Evolutionary conservation across 2,888 invertebrate species (phyloP), one percentile per base, ranked within the genome.

Genomic region (Eristalinus aeneus): DNA sequence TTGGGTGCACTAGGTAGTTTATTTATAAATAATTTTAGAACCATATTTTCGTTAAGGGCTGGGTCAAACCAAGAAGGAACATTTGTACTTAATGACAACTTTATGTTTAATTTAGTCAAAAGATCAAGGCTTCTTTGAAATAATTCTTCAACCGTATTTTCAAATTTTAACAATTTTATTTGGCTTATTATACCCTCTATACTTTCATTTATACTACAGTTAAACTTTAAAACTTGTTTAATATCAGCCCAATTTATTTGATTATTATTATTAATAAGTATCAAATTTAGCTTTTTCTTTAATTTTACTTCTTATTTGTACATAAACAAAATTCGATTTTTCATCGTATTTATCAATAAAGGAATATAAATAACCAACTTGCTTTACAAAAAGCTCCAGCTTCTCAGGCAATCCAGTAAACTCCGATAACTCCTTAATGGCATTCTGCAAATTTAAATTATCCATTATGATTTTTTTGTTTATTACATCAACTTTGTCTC

Each of bases 251-350:
- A 69, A 36, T 63, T 27, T 61, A 27, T 77, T 20, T 68, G 54
- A 61, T 69, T 75, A 60, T 67, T 77, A 56, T 77, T 69, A 64
- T 77, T 77, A 4, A 69, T 68, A 11, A 77, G 32, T n/a, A 77
- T 46, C n/a, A 73, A 56, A 12, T 74, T 23, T 20, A 74, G 22
- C 20, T 65, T 65, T 1, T 16, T 39, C 31, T 39, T 65, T 12
- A 65, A 74, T 12, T 20, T 0, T 4, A 5, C 3, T 27, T n/a
- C n/a, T n/a, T n/a, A n/a, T n/a, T n/a, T n/a, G n/a, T n/a, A n/a
- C n/a, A n/a, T n/a, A n/a, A n/a, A n/a, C n/a, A n/a, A n/a, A n/a
- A n/a, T n/a, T n/a, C n/a, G n/a, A n/a, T n/a, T n/a, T n/a, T n/a
- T n/a, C n/a, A n/a, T 65, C 39, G 27, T 58, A 56, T 31, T 53